phyloP scores from a whole-genome alignment of 2,888 invertebrate species.

The Steinernema scapterisci region DNA sequence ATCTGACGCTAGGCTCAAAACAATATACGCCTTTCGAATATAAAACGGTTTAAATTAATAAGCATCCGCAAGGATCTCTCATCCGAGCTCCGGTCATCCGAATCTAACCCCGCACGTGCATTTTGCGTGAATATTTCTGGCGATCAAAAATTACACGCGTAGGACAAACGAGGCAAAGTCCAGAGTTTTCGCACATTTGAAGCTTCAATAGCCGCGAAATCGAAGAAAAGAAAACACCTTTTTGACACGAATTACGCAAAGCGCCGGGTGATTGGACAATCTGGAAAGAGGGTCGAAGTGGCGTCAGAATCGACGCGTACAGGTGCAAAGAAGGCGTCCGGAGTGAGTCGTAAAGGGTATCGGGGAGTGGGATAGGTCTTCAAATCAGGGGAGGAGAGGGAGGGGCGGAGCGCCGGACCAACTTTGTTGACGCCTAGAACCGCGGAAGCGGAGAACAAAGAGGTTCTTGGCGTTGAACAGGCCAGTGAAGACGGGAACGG shows the following conservation, averaged over 20 bases:
- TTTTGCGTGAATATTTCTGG: no score
- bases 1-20: no score
- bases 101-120: no score
- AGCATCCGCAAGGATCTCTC: no score
- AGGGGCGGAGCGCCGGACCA: not conserved
- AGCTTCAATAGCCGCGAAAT: not conserved
- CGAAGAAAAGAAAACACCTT: no score
- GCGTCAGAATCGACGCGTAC: not conserved
- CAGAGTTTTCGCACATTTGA: not conserved
- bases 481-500: not conserved
- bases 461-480: no score
- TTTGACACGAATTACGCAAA: no score
- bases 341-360: not conserved
- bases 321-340: not conserved
- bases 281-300: no score
- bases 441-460: not conserved
- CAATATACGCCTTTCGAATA: no score
- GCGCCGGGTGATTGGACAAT: no score
- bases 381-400: not conserved
- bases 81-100: no score
- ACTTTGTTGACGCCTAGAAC: not conserved
- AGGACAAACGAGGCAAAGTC: not conserved
- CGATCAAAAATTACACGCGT: not conserved
- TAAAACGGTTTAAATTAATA: no score
- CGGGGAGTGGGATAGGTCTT: not conserved